These are phyloP conservation scores for Parapsyche elsis DNA, from an alignment of 1,140 invertebrate species.

Conservation along the genomic window DNA sequence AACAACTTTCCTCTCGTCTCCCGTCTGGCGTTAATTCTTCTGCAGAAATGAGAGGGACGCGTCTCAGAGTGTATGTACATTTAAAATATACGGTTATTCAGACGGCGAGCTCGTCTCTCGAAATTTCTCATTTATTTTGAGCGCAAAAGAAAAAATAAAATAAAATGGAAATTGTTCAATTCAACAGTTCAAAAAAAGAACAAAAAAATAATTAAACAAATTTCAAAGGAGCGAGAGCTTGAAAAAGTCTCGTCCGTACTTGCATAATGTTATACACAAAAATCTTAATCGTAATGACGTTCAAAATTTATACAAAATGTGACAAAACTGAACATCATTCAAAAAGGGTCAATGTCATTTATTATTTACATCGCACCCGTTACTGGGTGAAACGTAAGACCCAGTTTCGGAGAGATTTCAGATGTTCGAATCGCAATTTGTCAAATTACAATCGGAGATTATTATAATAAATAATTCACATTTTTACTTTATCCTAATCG, in stretches of 20 bases:
- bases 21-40: neutral
- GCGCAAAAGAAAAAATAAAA: neutral
- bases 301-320: too few species aligned
- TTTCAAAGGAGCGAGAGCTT: neutral
- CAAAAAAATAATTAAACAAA: neutral
- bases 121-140: neutral
- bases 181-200: neutral
- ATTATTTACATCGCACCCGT: too few species aligned
- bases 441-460: too few species aligned
- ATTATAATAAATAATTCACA: too few species aligned
- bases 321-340: too few species aligned
- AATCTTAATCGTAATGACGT: neutral
- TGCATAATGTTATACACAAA: too few species aligned
- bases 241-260: neutral
- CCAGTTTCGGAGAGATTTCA: too few species aligned
- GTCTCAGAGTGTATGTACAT: neutral
- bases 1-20: constrained; percentile 6
- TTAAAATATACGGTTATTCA: neutral
- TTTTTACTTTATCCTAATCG: too few species aligned
- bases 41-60: neutral
- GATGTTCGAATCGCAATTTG: too few species aligned
- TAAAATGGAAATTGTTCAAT: neutral
- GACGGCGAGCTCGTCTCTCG: neutral
- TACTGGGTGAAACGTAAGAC: too few species aligned
- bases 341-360: too few species aligned